phyloP scores from a whole-genome alignment of 2,888 invertebrate genomes.

The Leptura quadrifasciata region DNA sequence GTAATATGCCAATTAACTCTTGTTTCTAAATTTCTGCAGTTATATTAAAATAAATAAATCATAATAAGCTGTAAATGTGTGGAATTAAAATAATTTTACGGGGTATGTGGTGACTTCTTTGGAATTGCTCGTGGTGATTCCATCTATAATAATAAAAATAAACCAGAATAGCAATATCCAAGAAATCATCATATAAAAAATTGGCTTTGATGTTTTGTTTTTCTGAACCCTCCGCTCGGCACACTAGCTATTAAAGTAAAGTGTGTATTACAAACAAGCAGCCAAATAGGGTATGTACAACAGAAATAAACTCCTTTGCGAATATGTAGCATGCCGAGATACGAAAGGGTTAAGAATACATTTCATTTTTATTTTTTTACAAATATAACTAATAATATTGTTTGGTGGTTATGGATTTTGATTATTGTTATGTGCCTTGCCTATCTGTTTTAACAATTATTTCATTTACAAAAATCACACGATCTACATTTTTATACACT shows the following conservation, averaged over 20 bases:
- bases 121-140: too few species aligned
- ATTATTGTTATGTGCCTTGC: constrained; percentile 47
- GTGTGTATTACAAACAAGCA: too few species aligned
- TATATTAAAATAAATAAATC: not conserved
- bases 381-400: constrained; percentile 21
- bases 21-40: not conserved
- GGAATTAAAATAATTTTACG: too few species aligned
- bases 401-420: constrained; percentile 47
- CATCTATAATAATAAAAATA: not conserved
- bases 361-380: too few species aligned
- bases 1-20: not conserved
- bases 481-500: constrained; percentile 30
- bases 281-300: too few species aligned
- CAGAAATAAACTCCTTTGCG: too few species aligned
- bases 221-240: too few species aligned
- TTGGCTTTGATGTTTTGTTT: too few species aligned
- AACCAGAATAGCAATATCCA: not conserved
- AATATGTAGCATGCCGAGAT: too few species aligned
- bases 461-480: constrained; percentile 43
- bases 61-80: not conserved
- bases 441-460: constrained; percentile 51
- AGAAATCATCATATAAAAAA: not conserved
- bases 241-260: too few species aligned
- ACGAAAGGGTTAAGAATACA: too few species aligned
- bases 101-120: too few species aligned